Base-by-base conservation (phyloP, 2,888 invertebrate genomes). In the Mythimna ferrago region DNA sequence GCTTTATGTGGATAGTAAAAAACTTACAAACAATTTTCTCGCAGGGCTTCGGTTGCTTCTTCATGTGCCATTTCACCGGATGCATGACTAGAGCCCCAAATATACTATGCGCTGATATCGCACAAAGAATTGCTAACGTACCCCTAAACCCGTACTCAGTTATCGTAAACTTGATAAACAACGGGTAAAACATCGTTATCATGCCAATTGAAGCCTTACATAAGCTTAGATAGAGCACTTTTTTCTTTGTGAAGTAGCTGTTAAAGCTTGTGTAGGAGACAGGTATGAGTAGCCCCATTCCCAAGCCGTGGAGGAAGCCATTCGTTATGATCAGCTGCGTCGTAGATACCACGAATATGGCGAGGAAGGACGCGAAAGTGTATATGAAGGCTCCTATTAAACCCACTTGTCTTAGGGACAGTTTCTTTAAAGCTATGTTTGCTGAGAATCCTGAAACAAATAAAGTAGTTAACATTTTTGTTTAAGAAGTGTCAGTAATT, bases 271-370 rank as follows among this genome's bases (percentile, higher is more conserved):
- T 97, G 85, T 97, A 98, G 0, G 97, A 96, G 56, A 98, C 96
- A n/a, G 98, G 98, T 84, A 98, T 96, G 86, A 98, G 97, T 6
- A 98, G 90, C 0, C 98, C 98, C 90, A 98, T 97, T 70, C 98
- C 98, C 38, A 96, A 86, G 86, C 97, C 97, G 93, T 97, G 97
- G 9, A 97, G 90, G 76, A 98, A 91, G 71, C 97, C 97, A 92
- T 97, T 98, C 35, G 97, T 97, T 72, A 97, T 87, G 60, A 97
- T 96, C 86, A 98, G 92, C 84, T 98, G 97, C 68, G 96, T 93
- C 57, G 98, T 96, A 16, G 97, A 97, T 2, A 93, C 96, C 0
- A 97, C 97, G 86, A 98, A 98, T 73, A 97, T 97, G 26, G 97
- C 97, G 75, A 97, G 87, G 54, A 97, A 96, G 68, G 97, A 97